Evolutionary conservation across 2,113 vertebrate species (phyloP), one percentile per base, ranked within the genome.

Genomic region (Rhagologus leucostigma): DNA sequence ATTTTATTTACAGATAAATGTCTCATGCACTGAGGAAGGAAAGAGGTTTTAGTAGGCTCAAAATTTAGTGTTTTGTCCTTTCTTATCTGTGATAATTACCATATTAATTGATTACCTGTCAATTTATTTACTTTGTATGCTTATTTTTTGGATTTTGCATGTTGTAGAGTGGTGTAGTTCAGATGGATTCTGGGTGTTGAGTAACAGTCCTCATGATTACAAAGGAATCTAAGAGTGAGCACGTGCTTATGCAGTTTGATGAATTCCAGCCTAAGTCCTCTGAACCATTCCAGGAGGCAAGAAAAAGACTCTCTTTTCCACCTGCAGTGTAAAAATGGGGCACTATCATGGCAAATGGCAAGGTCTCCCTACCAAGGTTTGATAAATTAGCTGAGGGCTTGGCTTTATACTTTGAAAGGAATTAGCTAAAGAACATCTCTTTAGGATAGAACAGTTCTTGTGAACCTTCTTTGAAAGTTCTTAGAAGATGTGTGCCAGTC

Each of bases 1-100:
- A 67, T 89, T 96, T 96, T 87, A 83, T 94, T 96, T 88, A 89
- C 33, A 87, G 73, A 73, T 63, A 92, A 94, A 90, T 47, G 53
- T 64, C 26, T 78, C 13, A 47, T 35, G 35, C 16, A 20, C 22
- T 55, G 15, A 73, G 86, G 52, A 92, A 81, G 59, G 41, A 83
- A 84, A 46, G 39, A 8, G 13, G 67, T 50, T 76, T 52, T 67
- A 59, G 29, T 57, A 93, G 47, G 46, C 35, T 82, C 33, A 41
- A 46, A 56, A 60, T 64, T 46, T 59, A 46, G 4, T 50, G 27
- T 65, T 87, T 90, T 63, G 17, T 46, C 47, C 30, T 94, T 77
- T 55, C 42, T 21, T 35, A 10, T 26, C 33, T 79, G 9, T 73
- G 41, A 56, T 84, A 71, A 75, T 57, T 64, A 44, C 7, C n/a